phyloP scores from a whole-genome alignment of 2,113 vertebrate species.

The Hippocampus zosterae region DNA sequence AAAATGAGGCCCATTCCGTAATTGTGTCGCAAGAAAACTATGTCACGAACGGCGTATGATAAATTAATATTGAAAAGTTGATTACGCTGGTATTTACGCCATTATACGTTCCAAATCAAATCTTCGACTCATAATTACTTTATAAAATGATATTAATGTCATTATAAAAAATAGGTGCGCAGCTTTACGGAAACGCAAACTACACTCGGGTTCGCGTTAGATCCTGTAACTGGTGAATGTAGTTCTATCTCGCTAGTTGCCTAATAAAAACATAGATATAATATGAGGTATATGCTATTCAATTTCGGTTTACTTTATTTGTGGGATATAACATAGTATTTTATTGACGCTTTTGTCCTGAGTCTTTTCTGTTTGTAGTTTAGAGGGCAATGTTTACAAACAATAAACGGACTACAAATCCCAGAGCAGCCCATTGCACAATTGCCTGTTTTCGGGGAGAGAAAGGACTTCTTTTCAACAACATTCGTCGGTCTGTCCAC shows the following conservation, averaged over 20 bases:
- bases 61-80: background rate
- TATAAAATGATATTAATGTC: background rate
- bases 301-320: fast-evolving
- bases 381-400: constrained; percentile 4
- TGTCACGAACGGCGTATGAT: constrained; percentile 12
- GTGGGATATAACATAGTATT: background rate
- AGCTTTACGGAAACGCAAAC: constrained; percentile 39
- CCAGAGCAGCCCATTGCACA: constrained; percentile 32
- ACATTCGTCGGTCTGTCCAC: constrained; percentile 36
- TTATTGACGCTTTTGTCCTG: background rate
- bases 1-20: constrained; percentile 7
- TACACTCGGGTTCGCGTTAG: constrained; percentile 31
- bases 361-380: background rate
- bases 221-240: constrained; percentile 28
- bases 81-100: background rate
- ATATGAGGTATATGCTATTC: fast-evolving
- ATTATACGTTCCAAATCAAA: background rate
- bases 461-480: constrained; percentile 54
- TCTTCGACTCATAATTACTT: fast-evolving
- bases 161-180: constrained; percentile 18
- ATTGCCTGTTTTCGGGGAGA: constrained; percentile 40
- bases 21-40: constrained; percentile 14
- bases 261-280: background rate
- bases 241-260: constrained; percentile 26
- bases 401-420: constrained; percentile 56